These are phyloP conservation scores for Acanthopagrus latus DNA, from an alignment of 2,797 vertebrate genomes.

Conservation along the genomic window DNA sequence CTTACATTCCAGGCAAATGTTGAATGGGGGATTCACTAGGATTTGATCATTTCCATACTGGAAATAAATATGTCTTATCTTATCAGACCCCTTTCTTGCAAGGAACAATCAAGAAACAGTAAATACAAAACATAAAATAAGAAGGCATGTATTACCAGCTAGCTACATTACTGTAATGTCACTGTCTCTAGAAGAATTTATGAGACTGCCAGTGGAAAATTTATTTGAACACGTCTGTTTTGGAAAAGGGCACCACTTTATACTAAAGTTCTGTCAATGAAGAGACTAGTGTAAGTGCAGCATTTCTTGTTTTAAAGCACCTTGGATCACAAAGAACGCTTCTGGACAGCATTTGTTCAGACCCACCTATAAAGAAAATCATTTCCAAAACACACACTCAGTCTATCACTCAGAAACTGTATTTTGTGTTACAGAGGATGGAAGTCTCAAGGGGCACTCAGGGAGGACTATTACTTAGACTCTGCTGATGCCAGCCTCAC, in stretches of 20 bases:
- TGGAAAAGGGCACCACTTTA: not conserved
- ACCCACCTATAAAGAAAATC: not conserved
- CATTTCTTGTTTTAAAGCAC: not conserved
- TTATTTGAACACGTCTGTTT: not conserved
- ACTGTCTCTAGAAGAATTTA: not conserved
- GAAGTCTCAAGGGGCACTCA: not conserved
- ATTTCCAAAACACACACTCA: not conserved
- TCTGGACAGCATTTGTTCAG: not conserved
- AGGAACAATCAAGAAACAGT: not conserved
- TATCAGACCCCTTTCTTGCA: not conserved
- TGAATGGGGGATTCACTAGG: not conserved
- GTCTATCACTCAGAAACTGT: slow-evolving; percentile 17
- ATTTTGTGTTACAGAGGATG: slow-evolving; percentile 8
- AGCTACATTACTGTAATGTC: not conserved
- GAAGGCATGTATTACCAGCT: not conserved
- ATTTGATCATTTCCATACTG: not conserved
- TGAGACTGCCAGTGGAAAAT: not conserved
- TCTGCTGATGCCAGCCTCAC: slow-evolving; percentile 11
- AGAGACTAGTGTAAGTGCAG: not conserved
- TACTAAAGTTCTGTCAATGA: not conserved
- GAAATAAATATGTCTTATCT: not conserved
- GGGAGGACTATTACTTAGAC: slow-evolving; percentile 34
- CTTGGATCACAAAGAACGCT: not conserved
- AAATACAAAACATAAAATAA: not conserved
- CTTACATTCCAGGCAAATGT: not conserved